Evolutionary conservation across 1,140 invertebrate species (phyloP).

Genomic region (Caerostris extrusa): DNA sequence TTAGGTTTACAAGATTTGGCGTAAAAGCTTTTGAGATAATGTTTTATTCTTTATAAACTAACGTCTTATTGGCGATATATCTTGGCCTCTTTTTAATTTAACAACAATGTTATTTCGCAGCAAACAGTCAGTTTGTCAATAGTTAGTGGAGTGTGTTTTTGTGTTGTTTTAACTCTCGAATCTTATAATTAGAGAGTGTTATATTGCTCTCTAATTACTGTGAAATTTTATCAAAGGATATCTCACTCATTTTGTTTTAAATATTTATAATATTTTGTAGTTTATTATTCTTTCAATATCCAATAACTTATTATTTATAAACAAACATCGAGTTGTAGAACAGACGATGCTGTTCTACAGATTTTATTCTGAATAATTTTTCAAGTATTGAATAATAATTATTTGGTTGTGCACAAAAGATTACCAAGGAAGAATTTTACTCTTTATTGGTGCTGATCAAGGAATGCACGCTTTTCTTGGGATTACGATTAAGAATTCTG

Average conservation of each 20-base stretch:
- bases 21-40: neutral
- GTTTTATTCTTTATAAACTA: neutral
- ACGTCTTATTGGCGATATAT: neutral
- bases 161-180: neutral
- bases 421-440: neutral
- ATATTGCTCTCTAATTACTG: neutral
- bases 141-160: neutral
- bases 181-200: neutral
- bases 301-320: neutral
- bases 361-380: neutral
- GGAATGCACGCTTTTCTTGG: slow-evolving; percentile 3
- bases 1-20: slow-evolving; percentile 24
- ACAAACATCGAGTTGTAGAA: neutral
- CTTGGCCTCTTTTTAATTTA: slow-evolving; percentile 11
- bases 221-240: neutral
- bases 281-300: neutral
- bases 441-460: neutral
- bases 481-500: neutral
- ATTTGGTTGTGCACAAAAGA: neutral
- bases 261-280: neutral
- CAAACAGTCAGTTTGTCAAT: slow-evolving; percentile 48
- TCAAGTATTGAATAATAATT: neutral
- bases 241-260: neutral
- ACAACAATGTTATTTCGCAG: slow-evolving; percentile 46
- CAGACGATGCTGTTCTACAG: slow-evolving; percentile 7